Base-by-base conservation (phyloP, 2,797 vertebrate species). In the Sciurus carolinensis region DNA sequence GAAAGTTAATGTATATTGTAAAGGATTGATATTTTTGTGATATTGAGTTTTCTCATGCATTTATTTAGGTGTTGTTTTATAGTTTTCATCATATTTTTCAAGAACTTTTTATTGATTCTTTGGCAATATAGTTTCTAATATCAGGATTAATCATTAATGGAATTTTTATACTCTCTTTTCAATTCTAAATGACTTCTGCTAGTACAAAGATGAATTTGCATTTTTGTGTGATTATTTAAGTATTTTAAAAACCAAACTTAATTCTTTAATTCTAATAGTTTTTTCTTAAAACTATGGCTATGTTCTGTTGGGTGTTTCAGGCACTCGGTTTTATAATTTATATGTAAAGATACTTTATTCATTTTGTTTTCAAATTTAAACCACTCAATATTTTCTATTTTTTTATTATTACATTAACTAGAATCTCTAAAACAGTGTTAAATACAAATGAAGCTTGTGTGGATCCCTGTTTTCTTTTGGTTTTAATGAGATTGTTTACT, bases 401-500 rank as follows among this genome's bases (percentile, higher is more conserved):
- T 39, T 95, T 90, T 92, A 91, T 83, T 95, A 39, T 66, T 95
- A 64, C 4, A 50, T 92, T 86, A 82, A 18, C 52, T 75, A 76
- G 39, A 83, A 18, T 71, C 24, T 52, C 59, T 30, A 64, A 81
- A 96, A 79, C 30, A 81, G 9, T 62, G 13, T 36, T 54, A 69
- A 82, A 52, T 67, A 72, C 20, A 82, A 91, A 72, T 57, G 59
- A 52, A 26, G 18, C 36, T 42, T 39, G 33, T 42, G 69, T 59
- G 4, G 26, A 26, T n/a, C 2, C 4, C 11, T 18, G 3, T 77
- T 93, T 90, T 71, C 26, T 72, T 94, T 83, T 90, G 77, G 62
- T 47, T 91, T 88, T 77, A 92, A 81, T 75, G 90, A 95, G 62
- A 89, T 77, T 85, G 62, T 66, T 82, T 88, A 77, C 26, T 92